phyloP scores from a whole-genome alignment of 2,797 vertebrate genomes.

The Acrocephalus scirpaceus region DNA sequence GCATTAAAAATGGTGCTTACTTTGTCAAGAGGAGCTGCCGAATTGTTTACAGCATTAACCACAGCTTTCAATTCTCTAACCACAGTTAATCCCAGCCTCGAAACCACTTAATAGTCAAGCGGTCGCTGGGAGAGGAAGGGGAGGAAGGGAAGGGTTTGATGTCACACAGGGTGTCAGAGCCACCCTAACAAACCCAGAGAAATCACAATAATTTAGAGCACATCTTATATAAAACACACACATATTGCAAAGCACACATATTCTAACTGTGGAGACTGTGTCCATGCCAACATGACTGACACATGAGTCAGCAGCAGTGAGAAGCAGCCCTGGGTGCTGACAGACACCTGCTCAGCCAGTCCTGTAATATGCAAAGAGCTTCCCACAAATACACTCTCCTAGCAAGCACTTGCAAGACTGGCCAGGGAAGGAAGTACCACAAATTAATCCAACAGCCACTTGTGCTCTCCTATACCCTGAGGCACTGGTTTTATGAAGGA shows the following conservation, averaged over 20 bases:
- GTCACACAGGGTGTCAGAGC: not conserved
- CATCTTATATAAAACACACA: not conserved
- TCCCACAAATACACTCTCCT: not conserved
- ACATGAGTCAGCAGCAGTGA: not conserved
- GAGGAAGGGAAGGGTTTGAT: not conserved
- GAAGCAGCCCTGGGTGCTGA: not conserved
- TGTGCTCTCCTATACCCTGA: not conserved
- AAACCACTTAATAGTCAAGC: not conserved
- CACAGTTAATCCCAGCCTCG: not conserved
- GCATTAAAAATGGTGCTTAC: not conserved
- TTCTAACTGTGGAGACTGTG: not conserved
- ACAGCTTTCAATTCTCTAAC: conserved; percentile 8
- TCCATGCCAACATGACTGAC: rapidly evolving
- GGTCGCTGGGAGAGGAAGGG: not conserved
- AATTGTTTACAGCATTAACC: not conserved
- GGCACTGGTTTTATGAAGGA: not conserved
- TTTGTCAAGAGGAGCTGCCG: not conserved
- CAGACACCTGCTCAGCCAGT: not conserved
- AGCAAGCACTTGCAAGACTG: not conserved
- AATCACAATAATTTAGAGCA: not conserved
- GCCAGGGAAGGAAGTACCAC: not conserved
- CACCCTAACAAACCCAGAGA: not conserved
- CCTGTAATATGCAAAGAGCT: not conserved
- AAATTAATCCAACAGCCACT: not conserved
- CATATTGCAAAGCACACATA: not conserved